A percentile compares a stretch with the other conserved stretches of the same genome.
Conservation (phyloP, 2,888 invertebrate species). For the Caenorhabditis afra region DNA sequence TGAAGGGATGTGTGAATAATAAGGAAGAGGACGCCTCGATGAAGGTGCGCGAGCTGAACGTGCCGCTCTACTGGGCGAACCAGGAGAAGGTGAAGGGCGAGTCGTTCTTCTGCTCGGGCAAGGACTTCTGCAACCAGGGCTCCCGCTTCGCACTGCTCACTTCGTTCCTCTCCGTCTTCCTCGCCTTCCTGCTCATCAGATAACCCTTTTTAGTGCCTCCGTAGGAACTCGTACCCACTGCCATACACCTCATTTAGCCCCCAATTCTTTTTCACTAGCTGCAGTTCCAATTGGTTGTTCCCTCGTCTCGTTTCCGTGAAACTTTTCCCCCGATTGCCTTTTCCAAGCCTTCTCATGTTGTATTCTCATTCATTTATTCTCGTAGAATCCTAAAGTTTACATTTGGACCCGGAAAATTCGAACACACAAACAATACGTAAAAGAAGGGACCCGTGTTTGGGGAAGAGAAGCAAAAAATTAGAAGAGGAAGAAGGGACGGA, state of each 20-base stretch:
- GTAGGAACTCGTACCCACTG: slow-evolving; percentile 48
- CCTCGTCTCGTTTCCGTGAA: slow-evolving; percentile 35
- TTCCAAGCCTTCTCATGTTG: slow-evolving; percentile 14
- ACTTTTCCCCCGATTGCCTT: slow-evolving; percentile 2
- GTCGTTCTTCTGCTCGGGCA: slow-evolving; percentile 72
- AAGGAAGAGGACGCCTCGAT: slow-evolving; percentile 74
- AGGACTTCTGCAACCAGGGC: slow-evolving; percentile 68
- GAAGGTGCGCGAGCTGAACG: slow-evolving; percentile 71
- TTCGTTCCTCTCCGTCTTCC: slow-evolving; percentile 21
- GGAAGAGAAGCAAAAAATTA: slow-evolving; percentile 19
- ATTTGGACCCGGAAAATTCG: slow-evolving; percentile 8
- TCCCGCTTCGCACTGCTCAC: slow-evolving; percentile 32
- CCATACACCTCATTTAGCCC: slow-evolving; percentile 2
- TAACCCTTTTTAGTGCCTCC: slow-evolving; percentile 2
- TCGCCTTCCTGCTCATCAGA: slow-evolving; percentile 34
- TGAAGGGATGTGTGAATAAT: slow-evolving; percentile 72
- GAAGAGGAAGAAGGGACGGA: slow-evolving; percentile 4
- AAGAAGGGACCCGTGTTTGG: slow-evolving; percentile 1
- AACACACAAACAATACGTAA: slow-evolving; percentile 10
- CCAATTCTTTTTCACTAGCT: slow-evolving; percentile 8
- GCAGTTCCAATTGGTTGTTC: slow-evolving; percentile 29
- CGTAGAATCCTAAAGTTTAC: slow-evolving; percentile 5
- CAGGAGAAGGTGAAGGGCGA: slow-evolving; percentile 72
- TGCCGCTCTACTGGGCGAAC: slow-evolving; percentile 71
- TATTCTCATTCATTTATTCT: slow-evolving; percentile 18